A percentile compares a stretch with the other conserved stretches of the same genome.
Evolutionary conservation across 2,113 vertebrate genomes (phyloP).

Genomic region (Corythornis vintsioides): DNA sequence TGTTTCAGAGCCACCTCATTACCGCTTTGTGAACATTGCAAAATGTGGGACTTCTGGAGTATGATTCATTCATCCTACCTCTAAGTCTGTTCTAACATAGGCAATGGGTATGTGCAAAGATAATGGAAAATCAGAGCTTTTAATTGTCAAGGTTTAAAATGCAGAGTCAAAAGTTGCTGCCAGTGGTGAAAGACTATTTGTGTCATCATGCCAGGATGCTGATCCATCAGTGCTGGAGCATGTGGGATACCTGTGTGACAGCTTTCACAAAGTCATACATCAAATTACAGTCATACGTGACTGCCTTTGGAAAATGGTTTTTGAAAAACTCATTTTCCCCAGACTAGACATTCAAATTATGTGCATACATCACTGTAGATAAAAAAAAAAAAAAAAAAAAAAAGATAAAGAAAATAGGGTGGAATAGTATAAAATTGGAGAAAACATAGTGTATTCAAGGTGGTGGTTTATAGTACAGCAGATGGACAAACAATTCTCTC

Average conservation of each 20-base stretch:
- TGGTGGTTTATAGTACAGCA: not conserved
- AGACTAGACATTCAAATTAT: not conserved
- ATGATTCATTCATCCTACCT: not conserved
- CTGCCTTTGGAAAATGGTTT: not conserved
- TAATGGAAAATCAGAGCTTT: not conserved
- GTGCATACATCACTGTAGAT: not conserved
- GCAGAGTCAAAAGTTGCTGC: slow-evolving; percentile 40
- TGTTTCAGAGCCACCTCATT: not conserved
- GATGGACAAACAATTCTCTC: not conserved
- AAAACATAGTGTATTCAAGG: not conserved
- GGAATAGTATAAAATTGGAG: not conserved
- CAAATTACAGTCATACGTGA: not conserved
- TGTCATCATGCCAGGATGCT: slow-evolving; percentile 15
- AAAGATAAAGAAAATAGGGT: not conserved
- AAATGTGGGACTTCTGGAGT: not conserved
- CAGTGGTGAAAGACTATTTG: slow-evolving; percentile 14
- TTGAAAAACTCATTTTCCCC: not conserved
- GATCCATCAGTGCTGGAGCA: slow-evolving; percentile 29
- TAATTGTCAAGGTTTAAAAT: not conserved
- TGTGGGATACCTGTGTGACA: slow-evolving; percentile 39
- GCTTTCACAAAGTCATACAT: slow-evolving; percentile 55
- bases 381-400: not conserved
- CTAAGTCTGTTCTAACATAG: not conserved
- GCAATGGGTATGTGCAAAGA: not conserved
- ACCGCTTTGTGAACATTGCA: not conserved